phyloP scores from a whole-genome alignment of 2,113 vertebrate species.

The Melanostigma gelatinosum region DNA sequence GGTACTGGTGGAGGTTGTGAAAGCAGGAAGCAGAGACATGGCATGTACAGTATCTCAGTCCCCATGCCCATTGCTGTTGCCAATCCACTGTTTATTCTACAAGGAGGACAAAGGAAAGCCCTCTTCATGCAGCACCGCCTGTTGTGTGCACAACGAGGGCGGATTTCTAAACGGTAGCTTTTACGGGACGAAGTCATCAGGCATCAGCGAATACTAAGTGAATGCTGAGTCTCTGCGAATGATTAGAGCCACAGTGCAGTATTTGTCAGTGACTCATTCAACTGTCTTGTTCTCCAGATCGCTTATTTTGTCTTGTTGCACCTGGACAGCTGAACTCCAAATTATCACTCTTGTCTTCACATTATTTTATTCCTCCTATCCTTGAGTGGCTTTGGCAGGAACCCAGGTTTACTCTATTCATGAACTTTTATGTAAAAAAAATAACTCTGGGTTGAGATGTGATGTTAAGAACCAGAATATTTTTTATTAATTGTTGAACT shows the following conservation, averaged over 20 bases:
- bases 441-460: neutral
- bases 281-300: conserved; percentile 4
- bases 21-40: conserved; percentile 8
- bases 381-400: neutral
- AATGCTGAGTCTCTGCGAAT: conserved; percentile 10
- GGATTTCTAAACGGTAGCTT: conserved; percentile 58
- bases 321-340: conserved; percentile 8
- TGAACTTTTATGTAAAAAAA: neutral
- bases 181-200: conserved; percentile 31
- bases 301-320: neutral
- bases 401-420: too few relatives aligned
- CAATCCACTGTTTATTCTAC: conserved; percentile 28
- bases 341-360: neutral
- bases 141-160: conserved; percentile 38
- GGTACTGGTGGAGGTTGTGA: conserved; percentile 10
- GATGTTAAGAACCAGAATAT: neutral
- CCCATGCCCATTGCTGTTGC: conserved; percentile 18
- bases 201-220: conserved; percentile 34
- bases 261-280: conserved; percentile 23
- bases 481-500: conserved; percentile 24
- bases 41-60: conserved; percentile 14
- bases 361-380: neutral
- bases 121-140: conserved; percentile 32
- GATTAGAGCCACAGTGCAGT: conserved; percentile 11
- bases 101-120: conserved; percentile 29